Evolutionary conservation across 1,140 invertebrate species (phyloP).

Genomic region (Drosophila tropicalis): DNA sequence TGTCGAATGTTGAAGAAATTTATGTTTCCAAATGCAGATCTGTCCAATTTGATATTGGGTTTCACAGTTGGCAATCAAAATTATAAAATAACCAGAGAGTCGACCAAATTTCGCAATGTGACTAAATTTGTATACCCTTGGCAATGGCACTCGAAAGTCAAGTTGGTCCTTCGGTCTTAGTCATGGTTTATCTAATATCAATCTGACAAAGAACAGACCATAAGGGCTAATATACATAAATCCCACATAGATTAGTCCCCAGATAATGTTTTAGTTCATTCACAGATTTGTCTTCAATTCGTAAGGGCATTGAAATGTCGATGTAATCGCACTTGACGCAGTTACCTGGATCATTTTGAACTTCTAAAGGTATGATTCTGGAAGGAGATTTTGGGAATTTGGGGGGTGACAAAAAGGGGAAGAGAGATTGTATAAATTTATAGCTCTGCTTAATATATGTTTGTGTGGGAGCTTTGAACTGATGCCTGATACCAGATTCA

Average conservation of each 20-base stretch:
- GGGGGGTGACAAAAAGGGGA: background rate
- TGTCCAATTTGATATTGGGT: conserved; percentile 51
- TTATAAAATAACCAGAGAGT: background rate
- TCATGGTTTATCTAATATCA: background rate
- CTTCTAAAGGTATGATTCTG: background rate
- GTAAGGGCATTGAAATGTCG: background rate
- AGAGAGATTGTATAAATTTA: background rate
- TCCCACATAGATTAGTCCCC: no score
- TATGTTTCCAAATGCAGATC: conserved; percentile 50
- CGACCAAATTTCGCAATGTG: background rate
- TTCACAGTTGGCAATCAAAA: conserved; percentile 25
- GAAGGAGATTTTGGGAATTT: background rate
- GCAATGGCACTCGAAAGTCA: no score
- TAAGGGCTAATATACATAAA: no score
- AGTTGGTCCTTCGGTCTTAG: no score
- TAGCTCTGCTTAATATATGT: background rate
- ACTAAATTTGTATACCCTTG: background rate
- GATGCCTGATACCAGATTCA: conserved; percentile 41
- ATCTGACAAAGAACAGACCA: no score
- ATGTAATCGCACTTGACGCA: no score
- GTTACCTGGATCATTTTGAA: background rate
- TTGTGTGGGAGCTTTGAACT: conserved; percentile 9
- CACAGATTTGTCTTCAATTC: no score
- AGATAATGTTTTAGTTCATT: no score
- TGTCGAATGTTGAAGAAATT: conserved; percentile 44